A percentile compares a stretch with the other conserved stretches of the same genome.
These are phyloP conservation scores for Rhamphomyia laevipes DNA, from an alignment of 2,888 invertebrate species.

Conservation along the genomic window DNA sequence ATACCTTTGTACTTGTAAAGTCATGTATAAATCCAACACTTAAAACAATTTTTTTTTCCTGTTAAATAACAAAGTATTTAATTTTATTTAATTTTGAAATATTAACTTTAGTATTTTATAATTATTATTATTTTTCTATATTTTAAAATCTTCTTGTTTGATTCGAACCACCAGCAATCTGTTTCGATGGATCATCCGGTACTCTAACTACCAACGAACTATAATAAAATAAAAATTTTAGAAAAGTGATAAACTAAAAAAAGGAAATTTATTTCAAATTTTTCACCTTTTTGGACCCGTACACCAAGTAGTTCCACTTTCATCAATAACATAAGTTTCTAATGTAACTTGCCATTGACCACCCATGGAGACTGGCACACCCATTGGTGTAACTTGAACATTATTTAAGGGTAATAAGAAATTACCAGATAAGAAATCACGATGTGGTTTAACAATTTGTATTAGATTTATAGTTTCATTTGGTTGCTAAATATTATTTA, in stretches of 20 bases:
- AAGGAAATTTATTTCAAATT: background rate
- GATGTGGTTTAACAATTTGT: conserved; percentile 77
- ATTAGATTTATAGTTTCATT: conserved; percentile 45
- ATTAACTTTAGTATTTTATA: no score
- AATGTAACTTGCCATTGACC: conserved; percentile 66
- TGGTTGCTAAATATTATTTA: conserved; percentile 15
- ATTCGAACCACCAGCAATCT: conserved; percentile 6
- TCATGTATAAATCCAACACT: no score
- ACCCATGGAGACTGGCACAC: conserved; percentile 39
- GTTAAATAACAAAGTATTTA: no score
- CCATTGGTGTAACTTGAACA: conserved; percentile 13
- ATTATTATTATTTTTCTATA: no score
- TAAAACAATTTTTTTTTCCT: no score
- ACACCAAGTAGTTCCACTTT: conserved; percentile 74
- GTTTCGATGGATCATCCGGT: conserved; percentile 34
- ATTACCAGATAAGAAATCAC: conserved; percentile 89
- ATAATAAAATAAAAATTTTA: conserved; percentile 1
- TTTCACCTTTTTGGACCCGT: conserved; percentile 72
- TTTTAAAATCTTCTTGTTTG: conserved; percentile 16
- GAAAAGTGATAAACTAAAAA: background rate
- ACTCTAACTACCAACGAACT: conserved; percentile 35
- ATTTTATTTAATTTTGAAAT: no score
- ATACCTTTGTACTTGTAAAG: no score
- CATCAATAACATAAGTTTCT: conserved; percentile 77
- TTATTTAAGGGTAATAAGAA: conserved; percentile 51